Base-by-base conservation (phyloP, 2,888 invertebrate genomes). In the Hyposoter didymator region DNA sequence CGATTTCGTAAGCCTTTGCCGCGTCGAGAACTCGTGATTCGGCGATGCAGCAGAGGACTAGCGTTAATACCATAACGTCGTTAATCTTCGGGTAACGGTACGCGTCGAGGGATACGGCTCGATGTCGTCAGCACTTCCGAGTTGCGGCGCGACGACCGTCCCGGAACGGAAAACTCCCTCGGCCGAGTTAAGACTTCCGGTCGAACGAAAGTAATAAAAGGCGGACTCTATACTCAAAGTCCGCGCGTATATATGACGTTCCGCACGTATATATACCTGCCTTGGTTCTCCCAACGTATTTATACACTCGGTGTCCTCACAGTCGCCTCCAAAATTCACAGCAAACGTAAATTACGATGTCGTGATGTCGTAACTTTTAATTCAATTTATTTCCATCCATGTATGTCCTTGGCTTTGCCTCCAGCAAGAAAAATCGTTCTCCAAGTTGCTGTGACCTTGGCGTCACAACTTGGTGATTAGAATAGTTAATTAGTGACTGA, bases 101-200 rank as follows among this genome's bases (percentile, higher is more conserved):
- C 78, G 66, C 82, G 85, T 82, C 85, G 85, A 82, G 80, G 83
- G 80, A 69, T 78, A 69, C 69, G 69, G 67, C 59, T 19, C 64
- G 52, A 75, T 72, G 86, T 86, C 86, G 86, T 86, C 86, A 86
- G 86, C 86, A 86, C 81, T 86, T 86, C 85, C 85, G 85, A 78
- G 73, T 81, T 80, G 80, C 80, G 62, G 80, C 64, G 45, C 73
- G 78, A 78, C 73, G 83, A 83, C 62, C 67, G 73, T 69, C 64
- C 69, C 80, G 74, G 19, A 55, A 83, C 74, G 62, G 74, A 84
- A 81, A 84, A 84, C 78, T 81, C 81, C 74, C 64, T 19, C 59
- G 74, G 81, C 84, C 78, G 69, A 86, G 86, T 86, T 86, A 84
- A 86, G 83, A 86, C 86, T 86, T 86, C 86, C 84, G 82, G 74